Conservation (phyloP, 2,113 vertebrate genomes). For the Pterocles gutturalis region DNA sequence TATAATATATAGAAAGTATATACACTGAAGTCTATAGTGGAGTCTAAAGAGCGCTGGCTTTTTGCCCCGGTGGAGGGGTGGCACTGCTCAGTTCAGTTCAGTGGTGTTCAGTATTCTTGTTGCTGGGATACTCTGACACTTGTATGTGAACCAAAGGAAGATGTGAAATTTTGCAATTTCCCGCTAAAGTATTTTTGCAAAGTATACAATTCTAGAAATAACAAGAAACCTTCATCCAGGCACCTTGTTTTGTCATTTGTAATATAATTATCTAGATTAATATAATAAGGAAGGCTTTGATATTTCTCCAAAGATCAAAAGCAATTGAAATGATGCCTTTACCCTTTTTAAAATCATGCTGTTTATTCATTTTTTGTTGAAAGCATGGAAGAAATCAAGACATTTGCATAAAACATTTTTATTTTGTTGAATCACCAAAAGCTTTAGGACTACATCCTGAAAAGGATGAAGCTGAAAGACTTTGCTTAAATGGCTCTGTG, state of each 20-base stretch:
- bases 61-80: not conserved
- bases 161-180: not conserved
- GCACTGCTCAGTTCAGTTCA: not conserved
- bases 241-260: not conserved
- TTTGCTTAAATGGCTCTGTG: not conserved
- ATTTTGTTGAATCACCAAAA: not conserved
- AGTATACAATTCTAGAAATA: not conserved
- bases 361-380: not conserved
- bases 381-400: not conserved
- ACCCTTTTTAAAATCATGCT: not conserved
- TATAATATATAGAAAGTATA: no score
- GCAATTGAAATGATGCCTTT: not conserved
- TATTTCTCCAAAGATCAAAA: conserved; percentile 22
- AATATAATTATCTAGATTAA: not conserved
- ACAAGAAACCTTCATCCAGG: not conserved
- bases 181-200: not conserved
- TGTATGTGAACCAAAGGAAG: not conserved
- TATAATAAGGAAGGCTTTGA: not conserved
- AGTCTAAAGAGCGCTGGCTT: not conserved
- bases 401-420: not conserved
- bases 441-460: not conserved
- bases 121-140: not conserved
- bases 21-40: not conserved
- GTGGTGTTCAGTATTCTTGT: not conserved
- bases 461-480: not conserved